A percentile compares a stretch with the other conserved stretches of the same genome.
These are phyloP conservation scores for Oophaga sylvatica DNA, from an alignment of 2,797 vertebrate genomes.

Conservation along the genomic window DNA sequence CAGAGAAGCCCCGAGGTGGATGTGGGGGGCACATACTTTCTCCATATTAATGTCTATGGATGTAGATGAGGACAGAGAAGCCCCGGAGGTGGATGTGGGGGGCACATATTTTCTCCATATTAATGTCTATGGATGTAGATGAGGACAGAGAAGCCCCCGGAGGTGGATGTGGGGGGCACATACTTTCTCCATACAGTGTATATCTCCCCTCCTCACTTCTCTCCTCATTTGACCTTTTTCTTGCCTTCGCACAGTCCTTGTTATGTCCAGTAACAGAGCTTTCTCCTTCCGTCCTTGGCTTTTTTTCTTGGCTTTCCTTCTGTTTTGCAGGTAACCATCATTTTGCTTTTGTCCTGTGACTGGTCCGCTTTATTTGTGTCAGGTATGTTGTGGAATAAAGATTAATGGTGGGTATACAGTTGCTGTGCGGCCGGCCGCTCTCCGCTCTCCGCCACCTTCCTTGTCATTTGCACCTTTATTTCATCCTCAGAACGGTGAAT, in stretches of 20 bases:
- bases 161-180: too few relatives aligned
- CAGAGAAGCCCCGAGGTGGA: too few relatives aligned
- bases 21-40: too few relatives aligned
- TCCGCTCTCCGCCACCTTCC: neutral
- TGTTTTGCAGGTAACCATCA: neutral
- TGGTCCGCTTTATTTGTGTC: neutral
- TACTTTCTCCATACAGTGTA: too few relatives aligned
- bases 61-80: too few relatives aligned
- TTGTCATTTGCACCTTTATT: conserved; percentile 11
- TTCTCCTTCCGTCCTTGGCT: neutral
- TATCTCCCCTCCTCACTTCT: neutral
- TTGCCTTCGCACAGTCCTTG: neutral
- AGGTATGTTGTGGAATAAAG: conserved; percentile 22
- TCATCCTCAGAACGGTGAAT: neutral
- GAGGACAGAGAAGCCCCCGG: too few relatives aligned
- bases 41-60: too few relatives aligned
- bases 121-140: too few relatives aligned
- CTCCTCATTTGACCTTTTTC: neutral
- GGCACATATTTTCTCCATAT: too few relatives aligned
- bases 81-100: too few relatives aligned
- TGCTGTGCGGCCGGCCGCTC: neutral
- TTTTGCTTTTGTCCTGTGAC: neutral
- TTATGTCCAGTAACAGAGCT: neutral
- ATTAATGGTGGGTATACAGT: conserved; percentile 5
- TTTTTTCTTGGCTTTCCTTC: too few relatives aligned